Evolutionary conservation across 2,113 vertebrate genomes (phyloP).

Genomic region (Hippocampus zosterae): DNA sequence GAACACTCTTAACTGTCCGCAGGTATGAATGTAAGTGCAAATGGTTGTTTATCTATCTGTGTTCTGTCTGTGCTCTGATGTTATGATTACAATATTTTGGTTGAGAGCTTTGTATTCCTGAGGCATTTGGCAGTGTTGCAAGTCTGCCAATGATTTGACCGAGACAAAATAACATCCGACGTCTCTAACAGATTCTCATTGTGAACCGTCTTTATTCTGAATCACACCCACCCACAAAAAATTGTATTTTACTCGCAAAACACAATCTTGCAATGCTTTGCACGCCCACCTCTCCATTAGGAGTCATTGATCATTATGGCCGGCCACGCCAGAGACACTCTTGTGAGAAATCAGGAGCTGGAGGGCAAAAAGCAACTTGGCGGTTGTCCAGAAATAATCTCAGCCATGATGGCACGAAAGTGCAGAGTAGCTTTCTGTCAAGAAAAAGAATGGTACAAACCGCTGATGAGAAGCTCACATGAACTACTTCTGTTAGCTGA

Average conservation of each 20-base stretch:
- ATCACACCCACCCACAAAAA: conserved; percentile 20
- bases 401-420: conserved; percentile 56
- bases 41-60: no score
- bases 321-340: conserved; percentile 28
- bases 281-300: conserved; percentile 47
- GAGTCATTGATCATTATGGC: conserved; percentile 42
- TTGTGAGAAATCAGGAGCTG: conserved; percentile 45
- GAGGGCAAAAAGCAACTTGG: conserved; percentile 44
- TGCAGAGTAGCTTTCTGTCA: conserved; percentile 66
- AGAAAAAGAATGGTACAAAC: conserved; percentile 58
- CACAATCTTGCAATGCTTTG: conserved; percentile 11
- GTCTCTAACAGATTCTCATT: conserved; percentile 10
- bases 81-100: neutral
- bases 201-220: conserved; percentile 3
- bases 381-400: conserved; percentile 51
- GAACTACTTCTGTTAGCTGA: conserved; percentile 49
- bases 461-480: conserved; percentile 55
- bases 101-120: neutral
- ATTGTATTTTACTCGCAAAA: conserved; percentile 9
- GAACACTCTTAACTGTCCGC: no score
- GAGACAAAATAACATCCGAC: conserved; percentile 1
- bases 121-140: neutral
- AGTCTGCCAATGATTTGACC: neutral
- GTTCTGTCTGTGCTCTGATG: no score
- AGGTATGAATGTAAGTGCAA: no score